Percentiles rank a stretch among this genome's conserved stretches.
These are phyloP conservation scores for Bothrops jararaca DNA, from an alignment of 2,113 vertebrate species.

Conservation along the genomic window DNA sequence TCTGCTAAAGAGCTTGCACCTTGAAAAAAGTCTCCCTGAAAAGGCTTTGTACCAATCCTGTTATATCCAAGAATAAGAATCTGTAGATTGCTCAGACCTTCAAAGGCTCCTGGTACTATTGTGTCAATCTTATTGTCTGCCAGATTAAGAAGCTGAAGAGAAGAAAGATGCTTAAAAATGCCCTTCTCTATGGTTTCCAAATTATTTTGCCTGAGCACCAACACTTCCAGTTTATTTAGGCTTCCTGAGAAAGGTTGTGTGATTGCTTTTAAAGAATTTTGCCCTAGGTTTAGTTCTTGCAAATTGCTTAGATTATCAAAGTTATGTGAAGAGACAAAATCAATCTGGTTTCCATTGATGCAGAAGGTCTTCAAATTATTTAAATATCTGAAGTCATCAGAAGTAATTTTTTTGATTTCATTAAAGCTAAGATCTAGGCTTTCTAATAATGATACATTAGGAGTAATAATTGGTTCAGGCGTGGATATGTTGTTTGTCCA, in stretches of 20 bases:
- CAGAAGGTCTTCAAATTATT: constrained; percentile 54
- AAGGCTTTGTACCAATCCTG: constrained; percentile 49
- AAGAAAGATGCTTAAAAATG: constrained; percentile 61
- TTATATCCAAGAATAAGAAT: constrained; percentile 74
- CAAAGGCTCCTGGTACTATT: constrained; percentile 52
- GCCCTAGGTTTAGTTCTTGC: constrained; percentile 69
- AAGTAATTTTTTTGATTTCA: constrained; percentile 29
- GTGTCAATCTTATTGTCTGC: constrained; percentile 71
- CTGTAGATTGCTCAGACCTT: constrained; percentile 63
- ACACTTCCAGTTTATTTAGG: constrained; percentile 65
- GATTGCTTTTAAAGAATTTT: constrained; percentile 73
- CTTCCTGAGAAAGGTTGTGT: constrained; percentile 61
- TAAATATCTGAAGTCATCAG: constrained; percentile 63
- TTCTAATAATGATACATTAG: constrained; percentile 63
- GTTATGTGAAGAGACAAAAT: constrained; percentile 58
- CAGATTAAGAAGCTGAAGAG: constrained; percentile 67
- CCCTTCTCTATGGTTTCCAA: constrained; percentile 67
- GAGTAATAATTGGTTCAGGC: constrained; percentile 21
- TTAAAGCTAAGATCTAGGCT: constrained; percentile 65
- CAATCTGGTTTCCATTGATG: constrained; percentile 70
- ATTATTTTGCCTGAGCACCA: constrained; percentile 75
- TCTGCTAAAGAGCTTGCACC: constrained; percentile 48
- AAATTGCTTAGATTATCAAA: constrained; percentile 67
- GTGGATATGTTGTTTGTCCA: constrained; percentile 43
- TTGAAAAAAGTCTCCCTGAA: constrained; percentile 32